Evolutionary conservation across 2,888 invertebrate genomes (phyloP).

Genomic region (Bugulina stolonifera): DNA sequence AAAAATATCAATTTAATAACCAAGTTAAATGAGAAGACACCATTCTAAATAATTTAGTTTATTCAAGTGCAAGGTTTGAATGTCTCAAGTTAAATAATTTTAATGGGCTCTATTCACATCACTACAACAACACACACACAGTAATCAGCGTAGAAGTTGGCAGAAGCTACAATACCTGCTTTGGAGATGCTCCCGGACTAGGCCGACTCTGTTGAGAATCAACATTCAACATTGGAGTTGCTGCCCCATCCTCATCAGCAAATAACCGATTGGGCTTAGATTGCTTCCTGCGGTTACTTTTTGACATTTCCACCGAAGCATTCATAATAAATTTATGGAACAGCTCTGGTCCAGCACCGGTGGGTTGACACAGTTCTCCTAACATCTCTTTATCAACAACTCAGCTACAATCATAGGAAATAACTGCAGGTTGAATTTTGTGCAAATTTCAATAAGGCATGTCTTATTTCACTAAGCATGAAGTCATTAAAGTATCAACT

Average conservation of each 20-base stretch:
- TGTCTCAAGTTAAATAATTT: neutral
- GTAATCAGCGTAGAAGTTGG: neutral
- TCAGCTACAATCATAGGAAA: constrained; percentile 9
- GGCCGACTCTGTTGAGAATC: neutral
- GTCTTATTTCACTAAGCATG: constrained; percentile 12
- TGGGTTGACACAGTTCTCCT: constrained; percentile 21
- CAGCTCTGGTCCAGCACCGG: constrained; percentile 13
- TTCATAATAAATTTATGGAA: constrained; percentile 20
- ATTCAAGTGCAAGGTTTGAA: neutral
- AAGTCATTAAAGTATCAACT: constrained; percentile 18
- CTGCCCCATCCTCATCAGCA: neutral
- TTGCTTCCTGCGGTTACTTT: constrained; percentile 24
- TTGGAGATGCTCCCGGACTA: neutral
- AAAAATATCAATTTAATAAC: constrained; percentile 17
- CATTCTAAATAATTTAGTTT: neutral
- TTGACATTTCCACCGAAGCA: constrained; percentile 23
- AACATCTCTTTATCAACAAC: constrained; percentile 26
- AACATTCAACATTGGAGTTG: neutral
- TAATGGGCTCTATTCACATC: neutral
- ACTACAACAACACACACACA: neutral
- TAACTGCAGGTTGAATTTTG: neutral
- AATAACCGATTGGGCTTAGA: constrained; percentile 26
- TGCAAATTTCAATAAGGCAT: neutral
- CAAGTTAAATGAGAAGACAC: neutral
- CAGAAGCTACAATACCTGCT: neutral